Evolutionary conservation across 2,888 invertebrate genomes (phyloP).

Genomic region (Myathropa florea): DNA sequence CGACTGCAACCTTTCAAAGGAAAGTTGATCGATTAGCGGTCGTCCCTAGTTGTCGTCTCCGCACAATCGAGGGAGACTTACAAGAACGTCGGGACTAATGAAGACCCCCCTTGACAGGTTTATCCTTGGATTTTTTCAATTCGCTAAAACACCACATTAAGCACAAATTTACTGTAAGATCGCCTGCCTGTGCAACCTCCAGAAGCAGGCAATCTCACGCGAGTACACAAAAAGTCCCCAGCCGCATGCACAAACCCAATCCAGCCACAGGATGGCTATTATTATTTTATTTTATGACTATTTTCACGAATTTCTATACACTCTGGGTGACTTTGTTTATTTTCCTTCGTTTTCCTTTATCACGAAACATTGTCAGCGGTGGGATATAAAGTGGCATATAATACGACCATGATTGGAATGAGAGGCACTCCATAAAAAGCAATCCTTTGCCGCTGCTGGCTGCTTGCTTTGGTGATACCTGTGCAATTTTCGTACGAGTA

Average conservation of each 20-base stretch:
- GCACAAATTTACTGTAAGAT: too few species aligned
- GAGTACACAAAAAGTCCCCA: too few species aligned
- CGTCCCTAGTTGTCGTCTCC: too few species aligned
- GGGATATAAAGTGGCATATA: conserved; percentile 23
- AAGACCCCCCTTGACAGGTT: too few species aligned
- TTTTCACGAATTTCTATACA: conserved; percentile 14
- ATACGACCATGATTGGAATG: conserved; percentile 14
- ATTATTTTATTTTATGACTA: conserved; percentile 16
- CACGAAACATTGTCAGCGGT: conserved; percentile 8
- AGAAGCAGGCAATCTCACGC: too few species aligned
- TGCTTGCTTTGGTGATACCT: background rate
- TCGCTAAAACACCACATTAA: too few species aligned
- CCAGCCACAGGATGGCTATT: background rate
- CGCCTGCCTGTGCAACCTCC: too few species aligned
- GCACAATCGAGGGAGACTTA: too few species aligned
- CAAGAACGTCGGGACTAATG: too few species aligned
- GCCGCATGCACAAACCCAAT: background rate
- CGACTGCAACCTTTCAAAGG: too few species aligned
- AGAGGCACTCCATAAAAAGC: conserved; percentile 23
- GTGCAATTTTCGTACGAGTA: conserved; percentile 1
- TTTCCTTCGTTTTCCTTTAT: background rate
- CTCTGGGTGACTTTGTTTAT: background rate
- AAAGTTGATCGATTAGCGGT: too few species aligned
- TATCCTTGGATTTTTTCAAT: too few species aligned
- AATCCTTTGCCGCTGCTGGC: background rate